Percentiles rank a stretch among this genome's conserved stretches.
Evolutionary conservation across 1,140 invertebrate genomes (phyloP).

Genomic region (Cardiocondyla obscurior): DNA sequence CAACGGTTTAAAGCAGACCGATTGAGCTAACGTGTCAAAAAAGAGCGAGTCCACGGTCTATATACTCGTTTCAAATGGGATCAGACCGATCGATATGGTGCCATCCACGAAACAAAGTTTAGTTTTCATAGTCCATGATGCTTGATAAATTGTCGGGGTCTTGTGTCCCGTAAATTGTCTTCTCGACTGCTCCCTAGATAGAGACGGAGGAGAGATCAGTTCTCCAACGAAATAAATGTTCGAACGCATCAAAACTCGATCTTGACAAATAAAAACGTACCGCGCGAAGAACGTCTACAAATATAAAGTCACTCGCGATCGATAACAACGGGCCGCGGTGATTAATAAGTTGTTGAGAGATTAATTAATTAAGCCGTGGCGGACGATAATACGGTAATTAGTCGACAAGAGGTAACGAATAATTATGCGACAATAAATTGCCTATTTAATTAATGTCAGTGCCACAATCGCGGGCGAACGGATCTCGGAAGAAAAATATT

Average conservation of each 20-base stretch:
- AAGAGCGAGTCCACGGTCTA: background rate
- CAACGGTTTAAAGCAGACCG: constrained; percentile 46
- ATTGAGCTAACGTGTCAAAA: constrained; percentile 18
- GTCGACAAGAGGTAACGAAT: background rate
- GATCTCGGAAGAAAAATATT: background rate
- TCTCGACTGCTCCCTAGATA: background rate
- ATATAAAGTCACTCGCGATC: constrained; percentile 1
- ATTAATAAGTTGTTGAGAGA: constrained; percentile 30
- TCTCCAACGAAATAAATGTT: background rate
- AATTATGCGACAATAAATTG: constrained; percentile 27
- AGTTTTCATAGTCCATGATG: background rate
- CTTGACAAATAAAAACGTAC: background rate
- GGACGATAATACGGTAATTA: constrained; percentile 20
- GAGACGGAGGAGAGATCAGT: background rate
- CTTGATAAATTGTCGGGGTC: background rate
- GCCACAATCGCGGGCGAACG: background rate
- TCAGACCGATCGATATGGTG: constrained; percentile 31
- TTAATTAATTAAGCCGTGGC: constrained; percentile 23
- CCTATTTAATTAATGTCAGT: constrained; percentile 31
- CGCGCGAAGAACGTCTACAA: background rate
- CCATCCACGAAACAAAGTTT: constrained; percentile 45
- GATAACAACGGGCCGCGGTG: background rate
- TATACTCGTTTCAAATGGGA: constrained; percentile 17
- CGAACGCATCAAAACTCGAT: background rate
- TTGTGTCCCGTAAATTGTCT: constrained; percentile 5